Conservation (phyloP, 2,888 invertebrate genomes). For the Aporophyla lueneburgensis region DNA sequence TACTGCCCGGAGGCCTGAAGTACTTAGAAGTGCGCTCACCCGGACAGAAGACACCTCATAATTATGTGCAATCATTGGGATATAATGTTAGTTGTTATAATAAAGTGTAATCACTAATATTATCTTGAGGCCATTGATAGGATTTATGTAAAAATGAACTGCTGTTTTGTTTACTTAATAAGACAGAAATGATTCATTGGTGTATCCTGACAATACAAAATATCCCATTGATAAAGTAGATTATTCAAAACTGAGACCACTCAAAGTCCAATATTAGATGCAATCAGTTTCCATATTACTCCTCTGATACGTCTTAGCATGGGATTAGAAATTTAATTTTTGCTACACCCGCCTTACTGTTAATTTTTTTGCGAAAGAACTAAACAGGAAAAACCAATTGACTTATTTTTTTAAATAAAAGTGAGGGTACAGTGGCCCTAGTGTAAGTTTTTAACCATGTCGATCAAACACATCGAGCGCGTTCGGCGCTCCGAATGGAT, state of each 20-base stretch:
- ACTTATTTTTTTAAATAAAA: not conserved
- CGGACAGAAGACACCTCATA: constrained; percentile 88
- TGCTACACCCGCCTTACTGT: no score
- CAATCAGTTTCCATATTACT: not conserved
- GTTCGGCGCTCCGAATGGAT: no score
- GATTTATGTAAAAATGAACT: not conserved
- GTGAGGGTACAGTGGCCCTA: no score
- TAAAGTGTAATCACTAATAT: not conserved
- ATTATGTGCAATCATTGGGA: constrained; percentile 84
- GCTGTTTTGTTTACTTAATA: not conserved
- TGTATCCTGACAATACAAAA: not conserved
- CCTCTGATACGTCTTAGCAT: not conserved
- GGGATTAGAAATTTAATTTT: not conserved
- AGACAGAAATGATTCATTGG: not conserved
- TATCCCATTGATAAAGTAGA: not conserved
- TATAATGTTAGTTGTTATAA: constrained; percentile 78
- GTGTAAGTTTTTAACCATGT: no score
- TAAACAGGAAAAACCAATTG: not conserved
- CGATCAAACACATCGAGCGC: no score
- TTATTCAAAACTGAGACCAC: not conserved
- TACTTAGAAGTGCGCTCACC: constrained; percentile 92
- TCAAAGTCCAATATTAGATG: not conserved
- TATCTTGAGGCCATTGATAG: not conserved
- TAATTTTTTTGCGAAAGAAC: no score
- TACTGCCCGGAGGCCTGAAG: constrained; percentile 91